Evolutionary conservation across 2,888 invertebrate species (phyloP).

Genomic region (Boloria euphrosyne): DNA sequence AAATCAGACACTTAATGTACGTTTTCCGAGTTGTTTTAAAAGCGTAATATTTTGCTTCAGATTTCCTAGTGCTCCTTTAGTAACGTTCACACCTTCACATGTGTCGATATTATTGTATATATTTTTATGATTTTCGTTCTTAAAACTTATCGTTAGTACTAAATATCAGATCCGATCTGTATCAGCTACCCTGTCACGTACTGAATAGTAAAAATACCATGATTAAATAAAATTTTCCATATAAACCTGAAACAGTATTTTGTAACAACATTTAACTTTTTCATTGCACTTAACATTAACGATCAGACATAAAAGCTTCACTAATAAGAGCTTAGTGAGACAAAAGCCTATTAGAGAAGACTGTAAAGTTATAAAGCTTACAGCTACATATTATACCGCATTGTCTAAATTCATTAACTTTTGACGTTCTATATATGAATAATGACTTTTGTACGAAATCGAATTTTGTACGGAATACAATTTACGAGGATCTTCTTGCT

Average conservation of each 20-base stretch:
- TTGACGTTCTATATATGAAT: conserved; percentile 2
- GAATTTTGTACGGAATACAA: neutral
- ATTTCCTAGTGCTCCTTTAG: conserved; percentile 13
- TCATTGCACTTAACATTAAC: conserved; percentile 1
- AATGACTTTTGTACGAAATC: neutral
- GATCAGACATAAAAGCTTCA: conserved; percentile 14
- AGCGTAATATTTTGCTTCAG: conserved; percentile 28
- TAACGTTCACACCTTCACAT: conserved; percentile 12
- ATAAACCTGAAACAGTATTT: no score
- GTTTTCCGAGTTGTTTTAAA: conserved; percentile 30
- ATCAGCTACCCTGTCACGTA: no score
- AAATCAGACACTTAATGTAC: conserved; percentile 19
- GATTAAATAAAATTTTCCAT: no score
- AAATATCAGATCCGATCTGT: no score
- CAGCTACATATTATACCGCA: neutral
- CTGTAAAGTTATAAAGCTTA: conserved; percentile 23
- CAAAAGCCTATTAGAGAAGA: conserved; percentile 26
- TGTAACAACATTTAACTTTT: neutral
- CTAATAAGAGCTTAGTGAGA: conserved; percentile 22
- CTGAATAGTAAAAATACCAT: no score
- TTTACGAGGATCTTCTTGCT: neutral
- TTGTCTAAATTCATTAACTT: conserved; percentile 16
- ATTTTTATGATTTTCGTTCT: neutral
- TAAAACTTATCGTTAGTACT: neutral
- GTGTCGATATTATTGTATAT: conserved; percentile 2